Evolutionary conservation across 2,888 invertebrate genomes (phyloP).

Genomic region (Penaeus monodon): DNA sequence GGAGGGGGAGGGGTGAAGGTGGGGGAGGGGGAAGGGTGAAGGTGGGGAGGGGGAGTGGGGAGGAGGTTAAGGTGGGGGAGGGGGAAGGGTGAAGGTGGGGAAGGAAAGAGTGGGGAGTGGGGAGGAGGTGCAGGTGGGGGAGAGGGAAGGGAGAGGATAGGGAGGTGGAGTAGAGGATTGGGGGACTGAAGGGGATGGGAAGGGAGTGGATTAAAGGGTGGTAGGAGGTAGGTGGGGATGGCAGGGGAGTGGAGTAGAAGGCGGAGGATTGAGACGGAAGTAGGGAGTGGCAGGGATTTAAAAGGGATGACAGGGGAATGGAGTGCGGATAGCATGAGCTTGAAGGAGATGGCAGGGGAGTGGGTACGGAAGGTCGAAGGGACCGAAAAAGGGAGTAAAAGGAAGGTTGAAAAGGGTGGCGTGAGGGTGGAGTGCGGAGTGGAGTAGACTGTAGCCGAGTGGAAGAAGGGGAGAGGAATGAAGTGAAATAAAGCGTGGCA

Average conservation of each 20-base stretch:
- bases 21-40: neutral
- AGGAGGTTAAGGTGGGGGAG: neutral
- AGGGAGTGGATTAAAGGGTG: neutral
- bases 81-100: neutral
- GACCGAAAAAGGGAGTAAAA: neutral
- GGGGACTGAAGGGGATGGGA: neutral
- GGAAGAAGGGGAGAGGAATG: too few relatives aligned
- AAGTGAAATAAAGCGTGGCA: neutral
- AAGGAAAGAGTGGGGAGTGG: neutral
- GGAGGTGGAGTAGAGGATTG: neutral
- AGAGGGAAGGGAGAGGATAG: neutral
- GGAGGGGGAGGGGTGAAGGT: too few relatives aligned
- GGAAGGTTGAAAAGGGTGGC: neutral
- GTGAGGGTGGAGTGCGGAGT: neutral
- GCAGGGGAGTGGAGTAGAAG: neutral
- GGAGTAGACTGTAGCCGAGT: too few relatives aligned
- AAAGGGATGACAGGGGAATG: too few relatives aligned
- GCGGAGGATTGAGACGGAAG: too few relatives aligned
- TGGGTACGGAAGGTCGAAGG: neutral
- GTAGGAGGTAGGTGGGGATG: neutral
- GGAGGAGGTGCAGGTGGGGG: neutral
- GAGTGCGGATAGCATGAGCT: neutral
- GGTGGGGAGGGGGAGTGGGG: neutral
- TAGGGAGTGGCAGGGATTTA: too few relatives aligned
- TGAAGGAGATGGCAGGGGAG: neutral